Evolutionary conservation across 1,140 invertebrate genomes (phyloP), one percentile per base, ranked within the genome.

Genomic region (Branchinecta lindahli): DNA sequence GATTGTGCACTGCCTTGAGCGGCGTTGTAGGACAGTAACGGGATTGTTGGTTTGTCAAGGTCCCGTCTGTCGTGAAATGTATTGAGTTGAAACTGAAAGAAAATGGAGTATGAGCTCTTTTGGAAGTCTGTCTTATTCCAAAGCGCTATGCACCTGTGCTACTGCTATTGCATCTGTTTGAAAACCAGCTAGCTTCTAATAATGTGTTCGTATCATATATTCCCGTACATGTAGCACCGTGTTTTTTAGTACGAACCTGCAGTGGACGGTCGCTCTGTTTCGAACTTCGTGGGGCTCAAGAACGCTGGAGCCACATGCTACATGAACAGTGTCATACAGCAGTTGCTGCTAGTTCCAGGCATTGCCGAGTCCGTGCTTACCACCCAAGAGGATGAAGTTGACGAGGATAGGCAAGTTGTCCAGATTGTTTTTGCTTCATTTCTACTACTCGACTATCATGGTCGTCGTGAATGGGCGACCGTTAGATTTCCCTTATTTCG

Each of bases 281-380:
- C 79, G 75, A 81, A 82, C 20, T 84, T 82, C 78, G 84, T 85
- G 21, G 84, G 84, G 18, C 74, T 85, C 68, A 85, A 85, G 75
- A 85, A 85, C 78, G 84, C 82, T 70, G 84, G 84, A 67, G 84
- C 84, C 18, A 85, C 84, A 7, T 85, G 84, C 73, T 85, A 85
- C 75, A 85, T 85, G 84, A 85, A 85, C 75, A 83, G 82, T 52
- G 82, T 85, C 15, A 75, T 85, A 68, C 84, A 85, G 73, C 83
- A 84, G 77, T 74, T 84, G 45, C 84, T 80, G 73, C 80, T 83
- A 78, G 81, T 83, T n/a, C 81, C 80, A 61, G 79, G 81, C 33
- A 77, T 84, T 8, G 74, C 80, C 33, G 78, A 81, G 72, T 78
- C 81, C 45, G 79, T 84, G 68, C 74, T 84, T 66, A 75, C 77